Conservation (phyloP, 1,140 invertebrate species). For the Drosophila pallidifrons region DNA sequence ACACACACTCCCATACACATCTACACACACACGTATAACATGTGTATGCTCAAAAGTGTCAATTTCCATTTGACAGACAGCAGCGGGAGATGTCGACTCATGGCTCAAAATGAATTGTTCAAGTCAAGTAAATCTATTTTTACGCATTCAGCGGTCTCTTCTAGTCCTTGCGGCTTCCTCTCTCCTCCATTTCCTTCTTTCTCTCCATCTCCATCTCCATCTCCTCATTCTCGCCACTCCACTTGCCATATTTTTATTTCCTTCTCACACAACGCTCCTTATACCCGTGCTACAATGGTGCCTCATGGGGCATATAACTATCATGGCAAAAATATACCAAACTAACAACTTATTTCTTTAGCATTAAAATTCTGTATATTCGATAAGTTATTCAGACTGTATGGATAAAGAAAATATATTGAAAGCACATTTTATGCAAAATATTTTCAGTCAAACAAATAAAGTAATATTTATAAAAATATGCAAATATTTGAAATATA, state of each 20-base stretch:
- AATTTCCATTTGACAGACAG: conserved; percentile 50
- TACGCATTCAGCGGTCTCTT: conserved; percentile 35
- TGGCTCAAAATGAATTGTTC: conserved; percentile 47
- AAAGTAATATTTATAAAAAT: no score
- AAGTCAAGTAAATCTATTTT: conserved; percentile 49
- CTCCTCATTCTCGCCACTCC: background rate
- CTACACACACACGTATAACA: background rate
- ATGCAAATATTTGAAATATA: no score
- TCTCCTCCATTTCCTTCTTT: background rate
- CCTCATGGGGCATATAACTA: no score
- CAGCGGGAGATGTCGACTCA: background rate
- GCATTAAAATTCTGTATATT: no score
- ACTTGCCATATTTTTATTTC: background rate
- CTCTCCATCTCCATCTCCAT: background rate
- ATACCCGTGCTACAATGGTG: background rate
- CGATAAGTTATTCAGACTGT: no score
- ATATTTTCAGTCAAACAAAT: no score
- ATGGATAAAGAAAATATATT: no score
- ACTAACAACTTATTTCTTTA: no score
- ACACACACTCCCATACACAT: conserved; percentile 1
- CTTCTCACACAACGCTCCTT: conserved; percentile 2
- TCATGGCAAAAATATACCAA: no score
- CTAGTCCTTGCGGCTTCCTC: conserved; percentile 4
- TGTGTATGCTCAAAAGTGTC: conserved; percentile 39
- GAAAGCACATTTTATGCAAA: no score